Evolutionary conservation across 2,797 vertebrate genomes (phyloP), one percentile per base, ranked within the genome.

Genomic region (Tiaroga cobitis): DNA sequence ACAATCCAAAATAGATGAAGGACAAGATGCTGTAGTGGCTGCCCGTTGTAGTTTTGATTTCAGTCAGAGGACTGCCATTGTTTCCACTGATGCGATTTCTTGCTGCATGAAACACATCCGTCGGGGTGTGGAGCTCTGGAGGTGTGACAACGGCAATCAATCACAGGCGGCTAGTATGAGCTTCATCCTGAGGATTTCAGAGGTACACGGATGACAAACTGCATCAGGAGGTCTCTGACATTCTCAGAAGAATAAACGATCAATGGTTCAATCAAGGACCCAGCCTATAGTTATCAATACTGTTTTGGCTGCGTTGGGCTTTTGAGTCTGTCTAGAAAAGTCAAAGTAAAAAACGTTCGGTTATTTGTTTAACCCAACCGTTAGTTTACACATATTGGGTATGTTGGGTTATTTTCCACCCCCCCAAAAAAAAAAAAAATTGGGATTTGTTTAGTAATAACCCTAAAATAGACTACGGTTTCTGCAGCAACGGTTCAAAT

Each of bases 131-230:
- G 51, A 78, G 37, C 74, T 37, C 37, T 26, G 39, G 29, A 83
- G 72, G 73, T 56, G 74, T 77, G 74, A 84, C 82, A 54, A 56
- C 32, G 61, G 18, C 34, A 16, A 32, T 67, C 77, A 41, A 43
- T 78, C 76, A 63, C 56, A 24, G 13, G 26, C 26, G 8, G 26
- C 41, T 34, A 67, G 18, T 15, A 5, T 18, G 24, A 41, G 61
- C 61, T 21, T 80, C 77, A 80, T 80, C 41, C 59, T 26, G 24
- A 61, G 73, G 73, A 56, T 56, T 37, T 54, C 32, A 37, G 73
- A 76, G 54, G 75, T 21, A 63, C 19, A 61, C 19, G 26, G 29
- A 65, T 46, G 56, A n/a, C 81, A 63, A 49, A 43, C 29, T 46
- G 41, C 41, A 46, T 74, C 69, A 54, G 46, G 39, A 34, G 39